phyloP scores from a whole-genome alignment of 2,888 invertebrate genomes.

The Allolobophora icterica region DNA sequence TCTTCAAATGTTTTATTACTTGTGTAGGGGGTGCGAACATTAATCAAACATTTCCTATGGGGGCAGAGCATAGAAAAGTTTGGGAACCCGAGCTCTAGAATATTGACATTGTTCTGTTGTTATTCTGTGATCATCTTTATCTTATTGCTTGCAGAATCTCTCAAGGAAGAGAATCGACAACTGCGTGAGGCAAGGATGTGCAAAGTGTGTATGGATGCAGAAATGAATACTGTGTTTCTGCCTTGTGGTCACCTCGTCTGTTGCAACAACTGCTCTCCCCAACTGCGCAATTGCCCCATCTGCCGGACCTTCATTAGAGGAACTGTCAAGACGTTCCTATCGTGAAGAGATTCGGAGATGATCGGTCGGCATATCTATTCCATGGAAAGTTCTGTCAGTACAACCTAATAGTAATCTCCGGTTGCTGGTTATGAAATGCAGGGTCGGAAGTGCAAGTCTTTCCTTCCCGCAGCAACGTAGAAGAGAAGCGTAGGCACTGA shows the following conservation, averaged over 20 bases:
- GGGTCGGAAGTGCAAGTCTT: neutral
- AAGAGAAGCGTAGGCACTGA: neutral
- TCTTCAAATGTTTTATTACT: no score
- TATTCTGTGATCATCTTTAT: neutral
- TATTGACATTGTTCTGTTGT: neutral
- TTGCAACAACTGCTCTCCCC: conserved; percentile 87
- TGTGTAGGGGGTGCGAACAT: no score
- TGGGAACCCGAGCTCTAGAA: no score
- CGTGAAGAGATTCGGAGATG: neutral
- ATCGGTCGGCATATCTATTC: neutral
- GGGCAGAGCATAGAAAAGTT: no score
- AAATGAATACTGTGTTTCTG: conserved; percentile 85
- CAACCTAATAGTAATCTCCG: neutral
- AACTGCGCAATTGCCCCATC: conserved; percentile 82
- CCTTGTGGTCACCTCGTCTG: conserved; percentile 93
- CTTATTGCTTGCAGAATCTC: conserved; percentile 5
- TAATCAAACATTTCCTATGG: no score
- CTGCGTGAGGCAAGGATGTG: conserved; percentile 83
- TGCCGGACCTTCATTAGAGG: conserved; percentile 83
- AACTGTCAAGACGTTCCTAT: conserved; percentile 70
- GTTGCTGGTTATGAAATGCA: neutral
- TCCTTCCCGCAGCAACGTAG: neutral
- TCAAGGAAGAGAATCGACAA: conserved; percentile 78
- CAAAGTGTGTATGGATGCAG: conserved; percentile 92
- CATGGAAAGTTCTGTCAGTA: no score